Base-by-base conservation (phyloP, 2,888 invertebrate genomes). In the Lepidocyrtoides sp. region DNA sequence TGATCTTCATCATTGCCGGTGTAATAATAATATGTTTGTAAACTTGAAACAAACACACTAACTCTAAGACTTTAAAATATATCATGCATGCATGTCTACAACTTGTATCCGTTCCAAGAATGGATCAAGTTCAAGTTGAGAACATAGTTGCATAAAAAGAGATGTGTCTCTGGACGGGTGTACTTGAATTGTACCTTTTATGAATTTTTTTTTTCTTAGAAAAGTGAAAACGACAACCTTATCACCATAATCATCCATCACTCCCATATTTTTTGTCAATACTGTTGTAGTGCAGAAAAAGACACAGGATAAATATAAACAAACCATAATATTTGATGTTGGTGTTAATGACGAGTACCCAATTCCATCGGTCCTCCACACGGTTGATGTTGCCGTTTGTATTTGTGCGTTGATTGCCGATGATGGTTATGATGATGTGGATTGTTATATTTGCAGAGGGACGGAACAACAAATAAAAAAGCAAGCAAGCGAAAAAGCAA, bases 281-380 rank as follows among this genome's bases (percentile, higher is more conserved):
- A n/a, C n/a, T n/a, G n/a, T n/a, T n/a, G n/a, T n/a, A n/a, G n/a
- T n/a, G n/a, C 7, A 36, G 36, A 36, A 36, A 36, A 60, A n/a
- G n/a, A n/a, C n/a, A n/a, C n/a, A n/a, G n/a, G n/a, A 60, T 77
- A 86, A 86, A 86, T 86, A 86, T 29, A 75, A 86, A 75, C 51
- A 82, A 23, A 48, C 29, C 23, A 36, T 8, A 79, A 26, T 20
- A 51, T 79, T 32, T 77, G 51, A 77, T 51, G 77, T n/a, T 51
- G 77, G 29, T 77, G 51, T 48, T 48, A 77, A 29, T 54, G 77
- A 77, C 20, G 29, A 48, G 8, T n/a, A 51, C 36, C 36, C 7
- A 36, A 23, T 17, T 23, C 20, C 69, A 44, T 23, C 69, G 41
- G n/a, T n/a, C 41, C 36, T 72, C 26, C 8, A 41, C 75, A 3